A percentile compares a stretch with the other conserved stretches of the same genome.
Conservation (phyloP, 2,888 invertebrate species). For the Schizotus pectinicornis region DNA sequence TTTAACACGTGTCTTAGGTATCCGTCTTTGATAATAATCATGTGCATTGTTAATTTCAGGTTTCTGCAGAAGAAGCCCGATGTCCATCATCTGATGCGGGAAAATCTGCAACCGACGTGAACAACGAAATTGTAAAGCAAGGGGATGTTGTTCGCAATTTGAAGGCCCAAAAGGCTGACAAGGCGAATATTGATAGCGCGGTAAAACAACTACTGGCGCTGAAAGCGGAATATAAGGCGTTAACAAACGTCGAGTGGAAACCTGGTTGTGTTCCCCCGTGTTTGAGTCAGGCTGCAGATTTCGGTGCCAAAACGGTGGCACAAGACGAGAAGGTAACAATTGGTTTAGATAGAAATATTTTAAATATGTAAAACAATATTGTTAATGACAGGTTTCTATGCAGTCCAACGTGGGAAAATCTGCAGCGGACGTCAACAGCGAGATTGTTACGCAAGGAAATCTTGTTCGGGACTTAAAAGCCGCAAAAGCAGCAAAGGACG, state of each 20-base stretch:
- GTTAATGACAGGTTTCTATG: no score
- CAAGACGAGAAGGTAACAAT: no score
- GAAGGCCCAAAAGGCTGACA: conserved; percentile 63
- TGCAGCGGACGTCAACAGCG: no score
- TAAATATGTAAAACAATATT: no score
- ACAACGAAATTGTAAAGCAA: conserved; percentile 62
- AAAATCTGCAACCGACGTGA: conserved; percentile 32
- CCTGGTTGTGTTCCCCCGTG: conserved; percentile 50
- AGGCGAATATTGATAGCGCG: conserved; percentile 62
- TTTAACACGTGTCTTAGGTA: no score
- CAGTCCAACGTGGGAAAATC: no score
- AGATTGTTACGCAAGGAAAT: neutral
- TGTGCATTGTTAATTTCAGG: no score
- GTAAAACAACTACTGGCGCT: conserved; percentile 64
- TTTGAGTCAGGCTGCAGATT: no score
- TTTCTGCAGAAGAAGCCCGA: no score
- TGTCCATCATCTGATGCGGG: neutral
- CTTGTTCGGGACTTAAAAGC: conserved; percentile 58
- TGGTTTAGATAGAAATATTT: no score
- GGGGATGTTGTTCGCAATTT: conserved; percentile 62
- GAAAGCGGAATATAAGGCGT: conserved; percentile 65
- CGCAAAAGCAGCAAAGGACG: conserved; percentile 62
- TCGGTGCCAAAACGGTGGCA: no score
- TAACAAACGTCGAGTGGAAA: conserved; percentile 65
- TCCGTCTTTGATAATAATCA: no score